phyloP scores from a whole-genome alignment of 2,113 vertebrate genomes.

The Sturnira hondurensis region DNA sequence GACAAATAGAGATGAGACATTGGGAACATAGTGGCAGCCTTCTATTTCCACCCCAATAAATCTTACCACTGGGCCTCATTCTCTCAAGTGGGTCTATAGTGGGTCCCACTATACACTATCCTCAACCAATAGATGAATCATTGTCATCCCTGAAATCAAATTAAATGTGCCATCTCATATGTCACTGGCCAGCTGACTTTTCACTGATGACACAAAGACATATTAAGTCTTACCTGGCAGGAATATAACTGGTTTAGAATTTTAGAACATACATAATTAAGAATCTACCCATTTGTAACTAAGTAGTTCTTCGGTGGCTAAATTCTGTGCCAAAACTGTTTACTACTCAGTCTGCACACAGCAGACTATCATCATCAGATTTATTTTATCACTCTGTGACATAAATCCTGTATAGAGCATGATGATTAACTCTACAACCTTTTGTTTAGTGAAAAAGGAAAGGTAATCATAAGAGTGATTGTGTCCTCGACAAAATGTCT shows the following conservation, averaged over 20 bases:
- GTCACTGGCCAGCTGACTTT: neutral
- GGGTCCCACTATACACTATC: neutral
- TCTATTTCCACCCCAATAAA: no score
- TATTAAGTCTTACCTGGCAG: neutral
- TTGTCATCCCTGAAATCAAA: neutral
- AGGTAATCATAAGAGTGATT: neutral
- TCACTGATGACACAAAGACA: neutral
- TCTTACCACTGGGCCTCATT: no score
- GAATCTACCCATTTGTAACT: neutral
- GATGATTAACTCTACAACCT: neutral
- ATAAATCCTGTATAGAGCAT: neutral
- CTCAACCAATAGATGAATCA: neutral
- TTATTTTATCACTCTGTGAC: constrained; percentile 15
- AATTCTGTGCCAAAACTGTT: neutral
- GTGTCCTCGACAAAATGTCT: neutral
- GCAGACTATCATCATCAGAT: neutral
- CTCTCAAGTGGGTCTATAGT: no score
- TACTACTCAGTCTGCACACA: neutral
- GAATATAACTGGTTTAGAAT: neutral
- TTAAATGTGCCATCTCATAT: neutral
- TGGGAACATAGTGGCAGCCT: no score
- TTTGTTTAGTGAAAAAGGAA: constrained; percentile 35
- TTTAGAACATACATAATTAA: neutral
- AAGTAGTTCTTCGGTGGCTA: neutral
- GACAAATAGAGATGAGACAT: no score